Evolutionary conservation across 1,140 invertebrate genomes (phyloP).

Genomic region (Streblospio benedicti): DNA sequence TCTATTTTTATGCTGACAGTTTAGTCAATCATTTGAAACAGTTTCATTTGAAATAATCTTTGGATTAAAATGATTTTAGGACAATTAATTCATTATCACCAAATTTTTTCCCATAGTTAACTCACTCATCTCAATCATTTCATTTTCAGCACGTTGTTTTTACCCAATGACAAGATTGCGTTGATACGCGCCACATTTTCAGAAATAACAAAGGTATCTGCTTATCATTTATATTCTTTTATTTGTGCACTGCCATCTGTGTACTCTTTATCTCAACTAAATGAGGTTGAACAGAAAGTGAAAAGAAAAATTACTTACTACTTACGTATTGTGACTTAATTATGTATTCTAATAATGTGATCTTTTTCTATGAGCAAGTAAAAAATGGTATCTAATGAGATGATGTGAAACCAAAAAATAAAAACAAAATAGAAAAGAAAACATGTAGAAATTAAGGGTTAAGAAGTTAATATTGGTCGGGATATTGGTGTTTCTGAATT

Average conservation of each 20-base stretch:
- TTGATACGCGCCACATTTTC: slow-evolving; percentile 69
- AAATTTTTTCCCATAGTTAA: no score
- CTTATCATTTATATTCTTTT: background rate
- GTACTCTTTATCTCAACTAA: slow-evolving; percentile 19
- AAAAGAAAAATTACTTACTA: background rate
- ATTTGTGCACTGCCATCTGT: background rate
- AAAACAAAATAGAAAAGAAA: background rate
- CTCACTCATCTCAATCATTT: no score
- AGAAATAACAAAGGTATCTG: slow-evolving; percentile 61
- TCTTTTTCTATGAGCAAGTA: background rate
- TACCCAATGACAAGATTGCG: slow-evolving; percentile 66
- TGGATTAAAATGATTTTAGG: no score
- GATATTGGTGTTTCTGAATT: background rate
- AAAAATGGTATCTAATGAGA: background rate
- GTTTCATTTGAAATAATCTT: background rate
- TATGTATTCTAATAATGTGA: background rate
- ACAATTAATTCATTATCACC: no score
- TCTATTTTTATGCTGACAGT: background rate
- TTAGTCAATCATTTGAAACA: slow-evolving; percentile 1
- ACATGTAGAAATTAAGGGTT: background rate
- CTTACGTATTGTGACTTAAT: background rate
- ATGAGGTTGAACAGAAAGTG: no score
- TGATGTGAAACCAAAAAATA: background rate
- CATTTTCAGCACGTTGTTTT: slow-evolving; percentile 46
- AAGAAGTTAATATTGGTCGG: background rate